Percentiles rank a stretch among this genome's conserved stretches.
Conservation (phyloP, 2,113 vertebrate genomes). For the Neotragus moschatus region DNA sequence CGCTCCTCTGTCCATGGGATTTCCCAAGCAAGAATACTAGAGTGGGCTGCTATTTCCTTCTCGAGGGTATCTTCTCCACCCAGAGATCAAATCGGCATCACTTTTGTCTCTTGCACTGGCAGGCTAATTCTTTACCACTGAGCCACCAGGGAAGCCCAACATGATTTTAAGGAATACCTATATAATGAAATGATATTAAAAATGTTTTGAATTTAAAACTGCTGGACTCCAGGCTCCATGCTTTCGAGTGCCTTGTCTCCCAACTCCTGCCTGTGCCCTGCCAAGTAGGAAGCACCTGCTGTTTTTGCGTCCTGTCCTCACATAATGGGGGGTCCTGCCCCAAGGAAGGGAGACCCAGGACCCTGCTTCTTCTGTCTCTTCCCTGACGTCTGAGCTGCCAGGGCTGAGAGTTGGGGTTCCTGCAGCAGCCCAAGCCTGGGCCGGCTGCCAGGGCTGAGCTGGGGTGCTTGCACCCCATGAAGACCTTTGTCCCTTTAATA, state of each 20-base stretch:
- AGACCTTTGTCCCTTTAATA: constrained; percentile 74
- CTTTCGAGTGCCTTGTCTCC: background rate
- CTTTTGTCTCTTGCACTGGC: background rate
- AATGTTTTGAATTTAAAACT: background rate
- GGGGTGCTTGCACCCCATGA: constrained; percentile 43
- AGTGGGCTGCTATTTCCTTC: background rate
- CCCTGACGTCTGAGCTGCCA: background rate
- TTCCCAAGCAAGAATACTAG: background rate
- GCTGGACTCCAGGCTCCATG: background rate
- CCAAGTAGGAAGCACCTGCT: background rate
- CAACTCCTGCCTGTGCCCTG: background rate
- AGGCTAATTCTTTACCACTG: background rate
- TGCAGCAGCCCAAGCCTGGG: background rate
- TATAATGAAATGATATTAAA: background rate
- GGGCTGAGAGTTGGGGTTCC: background rate
- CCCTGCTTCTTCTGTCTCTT: background rate
- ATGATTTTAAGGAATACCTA: background rate
- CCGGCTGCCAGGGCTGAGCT: constrained; percentile 50
- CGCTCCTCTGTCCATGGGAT: background rate
- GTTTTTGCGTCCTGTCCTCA: fast-evolving
- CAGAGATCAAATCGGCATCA: background rate
- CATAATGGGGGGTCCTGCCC: background rate
- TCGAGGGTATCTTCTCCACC: background rate
- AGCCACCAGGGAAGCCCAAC: background rate
- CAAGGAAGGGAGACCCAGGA: background rate